phyloP scores from a whole-genome alignment of 2,888 invertebrate genomes.

The Epinotia nisella region DNA sequence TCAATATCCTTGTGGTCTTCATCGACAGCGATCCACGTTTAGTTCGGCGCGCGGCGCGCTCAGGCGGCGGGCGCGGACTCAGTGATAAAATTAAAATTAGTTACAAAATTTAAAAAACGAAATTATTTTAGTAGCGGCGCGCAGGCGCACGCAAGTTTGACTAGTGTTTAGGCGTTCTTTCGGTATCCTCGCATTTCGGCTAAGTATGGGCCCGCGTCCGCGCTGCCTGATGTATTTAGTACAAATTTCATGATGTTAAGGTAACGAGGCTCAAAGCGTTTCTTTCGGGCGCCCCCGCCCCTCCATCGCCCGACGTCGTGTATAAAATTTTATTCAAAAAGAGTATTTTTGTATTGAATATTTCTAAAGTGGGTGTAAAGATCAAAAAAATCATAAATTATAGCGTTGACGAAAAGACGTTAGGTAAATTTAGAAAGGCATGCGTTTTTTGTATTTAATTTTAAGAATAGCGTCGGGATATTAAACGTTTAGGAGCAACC shows the following conservation, averaged over 20 bases:
- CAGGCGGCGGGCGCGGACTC: constrained; percentile 75
- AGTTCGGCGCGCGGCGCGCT: constrained; percentile 57
- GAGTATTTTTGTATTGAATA: constrained; percentile 86
- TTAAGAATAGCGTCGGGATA: constrained; percentile 86
- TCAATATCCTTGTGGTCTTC: constrained; percentile 84
- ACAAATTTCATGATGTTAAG: constrained; percentile 85
- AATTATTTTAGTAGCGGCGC: constrained; percentile 74
- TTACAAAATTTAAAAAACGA: constrained; percentile 77
- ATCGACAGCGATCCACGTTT: constrained; percentile 82
- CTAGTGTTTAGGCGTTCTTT: constrained; percentile 83
- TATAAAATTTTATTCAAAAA: constrained; percentile 85
- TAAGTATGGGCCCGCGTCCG: constrained; percentile 82
- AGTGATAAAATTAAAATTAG: constrained; percentile 78
- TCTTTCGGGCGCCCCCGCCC: constrained; percentile 74
- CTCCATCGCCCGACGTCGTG: constrained; percentile 71
- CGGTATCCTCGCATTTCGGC: constrained; percentile 85
- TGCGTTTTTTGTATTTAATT: constrained; percentile 86
- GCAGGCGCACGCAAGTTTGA: constrained; percentile 60
- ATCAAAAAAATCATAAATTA: constrained; percentile 86
- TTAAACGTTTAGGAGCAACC: constrained; percentile 88
- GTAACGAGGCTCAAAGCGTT: constrained; percentile 85
- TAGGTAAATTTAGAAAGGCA: constrained; percentile 84
- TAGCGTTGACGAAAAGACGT: constrained; percentile 81
- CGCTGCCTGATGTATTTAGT: constrained; percentile 83
- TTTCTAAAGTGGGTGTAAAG: constrained; percentile 86